Percentiles rank a stretch among this genome's conserved stretches.
Conservation (phyloP, 1,140 invertebrate species). For the Episyrphus balteatus region DNA sequence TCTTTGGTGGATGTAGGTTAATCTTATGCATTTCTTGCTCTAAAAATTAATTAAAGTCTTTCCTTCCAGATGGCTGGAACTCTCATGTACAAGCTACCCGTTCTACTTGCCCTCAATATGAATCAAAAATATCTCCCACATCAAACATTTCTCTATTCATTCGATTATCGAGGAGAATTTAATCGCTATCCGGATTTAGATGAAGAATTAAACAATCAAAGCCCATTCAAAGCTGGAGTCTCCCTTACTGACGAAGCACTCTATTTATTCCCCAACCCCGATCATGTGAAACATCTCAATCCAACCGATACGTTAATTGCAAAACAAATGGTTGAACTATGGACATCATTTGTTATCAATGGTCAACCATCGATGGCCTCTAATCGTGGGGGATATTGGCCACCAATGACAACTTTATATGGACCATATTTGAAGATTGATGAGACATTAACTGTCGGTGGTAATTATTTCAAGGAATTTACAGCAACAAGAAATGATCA, state of each 20-base stretch:
- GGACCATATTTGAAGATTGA: conserved; percentile 34
- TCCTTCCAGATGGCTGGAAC: conserved; percentile 26
- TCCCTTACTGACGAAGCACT: conserved; percentile 31
- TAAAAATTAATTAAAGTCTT: neutral
- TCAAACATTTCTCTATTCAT: conserved; percentile 32
- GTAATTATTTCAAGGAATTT: conserved; percentile 32
- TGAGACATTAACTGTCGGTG: conserved; percentile 25
- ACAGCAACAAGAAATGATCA: conserved; percentile 26
- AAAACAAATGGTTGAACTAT: conserved; percentile 30
- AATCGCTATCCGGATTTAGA: conserved; percentile 32
- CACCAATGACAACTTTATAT: conserved; percentile 31
- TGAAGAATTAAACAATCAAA: conserved; percentile 34
- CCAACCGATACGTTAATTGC: conserved; percentile 26
- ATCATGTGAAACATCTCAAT: conserved; percentile 25
- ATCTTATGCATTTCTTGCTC: neutral
- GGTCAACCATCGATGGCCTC: conserved; percentile 25
- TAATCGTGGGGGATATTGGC: conserved; percentile 26
- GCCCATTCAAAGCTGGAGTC: conserved; percentile 30
- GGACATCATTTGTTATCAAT: conserved; percentile 32
- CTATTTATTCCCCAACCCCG: conserved; percentile 32
- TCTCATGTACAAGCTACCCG: conserved; percentile 30
- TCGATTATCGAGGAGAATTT: conserved; percentile 32
- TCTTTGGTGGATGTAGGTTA: conserved; percentile 27
- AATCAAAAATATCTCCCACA: conserved; percentile 32
- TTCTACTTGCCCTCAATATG: conserved; percentile 28